Evolutionary conservation across 53 echinoderm and acorn worm genomes (phyloP), one percentile per base, ranked within the genome.

Genomic region (Paracentrotus lividus): DNA sequence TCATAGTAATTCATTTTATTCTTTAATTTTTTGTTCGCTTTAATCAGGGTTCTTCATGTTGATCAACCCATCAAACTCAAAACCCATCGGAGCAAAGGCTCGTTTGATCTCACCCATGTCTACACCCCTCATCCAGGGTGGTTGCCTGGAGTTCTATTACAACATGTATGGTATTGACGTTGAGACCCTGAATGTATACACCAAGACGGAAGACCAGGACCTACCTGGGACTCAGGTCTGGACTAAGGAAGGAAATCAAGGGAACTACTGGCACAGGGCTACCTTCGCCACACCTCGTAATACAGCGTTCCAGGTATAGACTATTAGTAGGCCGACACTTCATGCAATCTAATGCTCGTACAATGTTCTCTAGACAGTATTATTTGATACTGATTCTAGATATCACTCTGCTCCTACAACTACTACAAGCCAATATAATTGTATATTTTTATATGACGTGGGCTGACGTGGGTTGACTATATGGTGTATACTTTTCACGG

Each of bases 281-380:
- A 45, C 45, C 8, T 61, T 89, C 36, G 57, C 87, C 14, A 57
- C 87, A n/a, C 87, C 55, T 27, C 2, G 53, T 6, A 57, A 21
- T 52, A 29, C 27, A 87, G 42, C 8, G 0, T 87, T 87, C 23
- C 85, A 66, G 27, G 44, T 78, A 81, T 54, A 92, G 88, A 61
- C 94, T 97, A 94, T 31, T 86, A 77, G 65, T 24, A 27, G 8
- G n/a, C n/a, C n/a, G n/a, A n/a, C n/a, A n/a, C n/a, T n/a, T n/a
- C n/a, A n/a, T n/a, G n/a, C n/a, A n/a, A n/a, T n/a, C n/a, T n/a
- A n/a, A n/a, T n/a, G n/a, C n/a, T n/a, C n/a, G n/a, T n/a, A n/a
- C n/a, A n/a, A n/a, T n/a, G n/a, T n/a, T n/a, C n/a, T n/a, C n/a
- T n/a, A n/a, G n/a, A n/a, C n/a, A n/a, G n/a, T n/a, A n/a, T n/a